phyloP scores from a whole-genome alignment of 2,888 invertebrate genomes.

The Melipona bicolor region DNA sequence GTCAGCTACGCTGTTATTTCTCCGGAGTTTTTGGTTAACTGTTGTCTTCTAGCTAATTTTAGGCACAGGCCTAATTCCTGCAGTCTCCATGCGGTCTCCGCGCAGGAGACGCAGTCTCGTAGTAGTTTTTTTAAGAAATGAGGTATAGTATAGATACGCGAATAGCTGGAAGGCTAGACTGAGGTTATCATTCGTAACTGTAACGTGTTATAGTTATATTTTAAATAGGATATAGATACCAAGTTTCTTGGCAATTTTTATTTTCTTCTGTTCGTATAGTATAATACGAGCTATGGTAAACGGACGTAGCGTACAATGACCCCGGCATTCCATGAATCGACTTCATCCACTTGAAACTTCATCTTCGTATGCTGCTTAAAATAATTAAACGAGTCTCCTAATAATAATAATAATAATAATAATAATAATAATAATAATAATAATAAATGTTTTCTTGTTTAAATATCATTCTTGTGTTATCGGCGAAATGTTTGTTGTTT shows the following conservation, averaged over 20 bases:
- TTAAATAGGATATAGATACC: not conserved
- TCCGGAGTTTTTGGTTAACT: not conserved
- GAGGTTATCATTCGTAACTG: not conserved
- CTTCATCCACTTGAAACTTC: not conserved
- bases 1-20: conserved; percentile 4
- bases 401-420: too few relatives aligned
- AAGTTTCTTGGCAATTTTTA: not conserved
- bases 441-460: not conserved
- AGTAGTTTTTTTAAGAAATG: not conserved
- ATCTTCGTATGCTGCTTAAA: not conserved
- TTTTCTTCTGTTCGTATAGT: not conserved
- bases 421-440: too few relatives aligned
- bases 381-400: not conserved
- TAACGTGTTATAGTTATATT: not conserved
- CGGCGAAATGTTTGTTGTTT: not conserved
- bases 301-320: conserved; percentile 27
- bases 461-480: not conserved
- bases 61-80: conserved; percentile 15
- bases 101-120: not conserved
- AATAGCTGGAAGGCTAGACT: not conserved
- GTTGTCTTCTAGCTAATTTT: conserved; percentile 23
- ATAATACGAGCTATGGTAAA: not conserved
- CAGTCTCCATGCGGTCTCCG: too few relatives aligned
- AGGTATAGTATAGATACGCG: not conserved
- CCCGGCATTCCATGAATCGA: conserved; percentile 6